Percentiles rank a stretch among this genome's conserved stretches.
Evolutionary conservation across 2,113 vertebrate genomes (phyloP).

Genomic region (Brachirus orientalis): DNA sequence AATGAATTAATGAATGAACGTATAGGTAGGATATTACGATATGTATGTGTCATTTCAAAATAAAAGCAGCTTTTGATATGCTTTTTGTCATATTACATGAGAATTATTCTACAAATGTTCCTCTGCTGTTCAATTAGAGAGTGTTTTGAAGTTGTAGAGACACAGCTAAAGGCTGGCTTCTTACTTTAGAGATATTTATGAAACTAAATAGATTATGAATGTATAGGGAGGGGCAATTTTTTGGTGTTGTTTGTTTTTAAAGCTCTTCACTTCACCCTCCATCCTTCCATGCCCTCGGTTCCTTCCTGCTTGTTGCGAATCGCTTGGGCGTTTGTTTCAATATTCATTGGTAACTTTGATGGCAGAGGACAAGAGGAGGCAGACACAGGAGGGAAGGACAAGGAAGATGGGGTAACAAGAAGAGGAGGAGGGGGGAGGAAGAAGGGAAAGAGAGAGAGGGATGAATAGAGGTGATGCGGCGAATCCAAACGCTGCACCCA

Average conservation of each 20-base stretch:
- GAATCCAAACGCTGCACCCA: slow-evolving; percentile 67
- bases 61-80: no score
- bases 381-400: slow-evolving; percentile 6
- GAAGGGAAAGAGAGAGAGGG: slow-evolving; percentile 19
- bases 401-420: slow-evolving; percentile 5
- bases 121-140: slow-evolving; percentile 1
- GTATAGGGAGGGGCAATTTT: slow-evolving; percentile 40
- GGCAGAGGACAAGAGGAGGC: slow-evolving; percentile 3
- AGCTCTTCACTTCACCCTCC: slow-evolving; percentile 29
- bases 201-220: slow-evolving; percentile 49
- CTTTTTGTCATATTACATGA: neutral
- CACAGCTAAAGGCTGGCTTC: slow-evolving; percentile 25
- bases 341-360: slow-evolving; percentile 48
- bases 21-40: no score
- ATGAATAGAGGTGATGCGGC: slow-evolving; percentile 48
- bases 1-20: no score
- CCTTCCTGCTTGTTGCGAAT: slow-evolving; percentile 47
- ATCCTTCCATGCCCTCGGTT: slow-evolving; percentile 20
- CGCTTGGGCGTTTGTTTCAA: slow-evolving; percentile 39
- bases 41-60: no score
- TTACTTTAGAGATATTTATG: slow-evolving; percentile 50
- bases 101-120: neutral
- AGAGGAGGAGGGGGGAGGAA: neutral
- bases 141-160: slow-evolving; percentile 46
- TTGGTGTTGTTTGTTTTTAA: slow-evolving; percentile 55